Evolutionary conservation across 1,140 invertebrate species (phyloP).

Genomic region (Sycophila sp.): DNA sequence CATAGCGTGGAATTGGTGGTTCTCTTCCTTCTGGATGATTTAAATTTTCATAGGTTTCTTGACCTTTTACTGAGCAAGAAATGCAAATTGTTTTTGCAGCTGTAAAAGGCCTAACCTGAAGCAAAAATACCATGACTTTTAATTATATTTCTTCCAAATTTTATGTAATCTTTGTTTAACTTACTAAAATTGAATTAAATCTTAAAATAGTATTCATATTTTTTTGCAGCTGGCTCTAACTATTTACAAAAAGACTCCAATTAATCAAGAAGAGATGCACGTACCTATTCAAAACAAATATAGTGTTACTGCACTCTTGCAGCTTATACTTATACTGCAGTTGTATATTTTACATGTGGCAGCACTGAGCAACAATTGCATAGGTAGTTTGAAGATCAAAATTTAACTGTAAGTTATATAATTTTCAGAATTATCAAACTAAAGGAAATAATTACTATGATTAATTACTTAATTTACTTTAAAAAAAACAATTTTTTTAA

Average conservation of each 20-base stretch:
- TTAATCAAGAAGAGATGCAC: too few species aligned
- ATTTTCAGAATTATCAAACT: not conserved
- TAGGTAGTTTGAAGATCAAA: too few species aligned
- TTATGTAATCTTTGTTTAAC: not conserved
- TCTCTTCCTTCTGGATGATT: slow-evolving; percentile 53
- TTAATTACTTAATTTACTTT: too few species aligned
- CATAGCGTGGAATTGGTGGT: slow-evolving; percentile 63
- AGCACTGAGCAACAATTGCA: slow-evolving; percentile 6
- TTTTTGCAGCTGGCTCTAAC: too few species aligned
- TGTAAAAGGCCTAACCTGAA: slow-evolving; percentile 32
- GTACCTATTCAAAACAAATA: too few species aligned
- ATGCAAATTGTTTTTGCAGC: slow-evolving; percentile 39
- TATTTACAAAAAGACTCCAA: not conserved
- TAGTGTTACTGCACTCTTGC: too few species aligned
- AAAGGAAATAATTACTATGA: too few species aligned
- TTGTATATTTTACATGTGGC: not conserved
- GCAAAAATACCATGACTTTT: not conserved
- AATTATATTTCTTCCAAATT: too few species aligned
- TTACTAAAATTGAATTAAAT: not conserved
- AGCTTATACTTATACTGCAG: too few species aligned
- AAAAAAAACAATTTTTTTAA: too few species aligned
- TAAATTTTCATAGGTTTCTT: slow-evolving; percentile 44
- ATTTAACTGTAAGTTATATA: not conserved
- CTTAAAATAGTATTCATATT: slow-evolving; percentile 36
- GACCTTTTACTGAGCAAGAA: slow-evolving; percentile 33